Conservation (phyloP, 1,140 invertebrate genomes). For the Hylaeus volcanicus region DNA sequence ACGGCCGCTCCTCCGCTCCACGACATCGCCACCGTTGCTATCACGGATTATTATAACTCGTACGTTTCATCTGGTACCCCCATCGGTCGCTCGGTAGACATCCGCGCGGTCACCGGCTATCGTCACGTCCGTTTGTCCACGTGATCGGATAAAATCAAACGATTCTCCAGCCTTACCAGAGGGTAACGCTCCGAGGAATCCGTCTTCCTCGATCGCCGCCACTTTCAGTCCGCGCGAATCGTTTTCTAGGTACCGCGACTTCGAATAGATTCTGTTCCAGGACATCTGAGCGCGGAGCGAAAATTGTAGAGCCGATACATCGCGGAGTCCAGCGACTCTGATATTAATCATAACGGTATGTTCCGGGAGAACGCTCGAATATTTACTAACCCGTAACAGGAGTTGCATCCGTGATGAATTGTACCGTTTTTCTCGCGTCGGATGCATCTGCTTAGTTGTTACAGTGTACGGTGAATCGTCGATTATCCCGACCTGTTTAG, state of each 20-base stretch:
- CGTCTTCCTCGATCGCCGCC: neutral
- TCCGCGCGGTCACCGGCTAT: conserved; percentile 52
- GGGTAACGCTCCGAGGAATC: neutral
- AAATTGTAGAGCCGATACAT: conserved; percentile 25
- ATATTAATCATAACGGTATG: conserved; percentile 48
- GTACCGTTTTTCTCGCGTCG: neutral
- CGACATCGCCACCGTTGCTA: conserved; percentile 69
- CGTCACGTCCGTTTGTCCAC: conserved; percentile 61
- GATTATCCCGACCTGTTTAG: no score
- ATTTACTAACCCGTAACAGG: conserved; percentile 38
- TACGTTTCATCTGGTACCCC: conserved; percentile 65
- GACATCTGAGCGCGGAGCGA: neutral
- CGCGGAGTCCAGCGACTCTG: conserved; percentile 2
- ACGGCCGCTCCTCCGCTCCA: conserved; percentile 74
- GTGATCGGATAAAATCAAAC: conserved; percentile 9
- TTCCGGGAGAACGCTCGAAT: conserved; percentile 26
- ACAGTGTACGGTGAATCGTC: neutral
- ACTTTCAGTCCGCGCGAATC: neutral
- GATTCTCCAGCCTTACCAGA: neutral
- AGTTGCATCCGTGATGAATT: conserved; percentile 40
- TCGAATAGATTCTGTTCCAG: neutral
- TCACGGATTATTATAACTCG: conserved; percentile 70
- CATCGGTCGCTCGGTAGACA: conserved; percentile 49
- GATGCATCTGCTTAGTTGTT: neutral
- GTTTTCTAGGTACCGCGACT: neutral